A percentile compares a stretch with the other conserved stretches of the same genome.
Evolutionary conservation across 30 jellyfish, hydroid and myxozoan genomes (phyloP).

Genomic region (Catostylus mosaicus): DNA sequence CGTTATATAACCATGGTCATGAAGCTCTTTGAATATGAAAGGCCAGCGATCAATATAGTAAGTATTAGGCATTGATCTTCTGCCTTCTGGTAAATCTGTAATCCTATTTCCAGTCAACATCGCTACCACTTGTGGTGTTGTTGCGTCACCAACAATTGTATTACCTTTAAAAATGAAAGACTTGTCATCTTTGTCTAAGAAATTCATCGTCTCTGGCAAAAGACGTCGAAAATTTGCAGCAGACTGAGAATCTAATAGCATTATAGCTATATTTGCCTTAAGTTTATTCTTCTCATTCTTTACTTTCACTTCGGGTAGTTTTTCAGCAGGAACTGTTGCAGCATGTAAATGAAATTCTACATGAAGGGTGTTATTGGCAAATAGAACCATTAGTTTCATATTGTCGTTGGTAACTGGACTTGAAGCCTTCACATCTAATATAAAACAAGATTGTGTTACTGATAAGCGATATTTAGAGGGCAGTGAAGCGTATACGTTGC

Average conservation of each 20-base stretch:
- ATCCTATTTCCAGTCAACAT: constrained; percentile 54
- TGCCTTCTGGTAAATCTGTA: constrained; percentile 71
- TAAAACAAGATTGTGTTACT: too few relatives aligned
- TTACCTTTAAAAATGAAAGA: constrained; percentile 55
- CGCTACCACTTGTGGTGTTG: constrained; percentile 79
- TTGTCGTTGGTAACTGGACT: constrained; percentile 12
- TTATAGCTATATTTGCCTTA: constrained; percentile 14
- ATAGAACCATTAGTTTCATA: constrained; percentile 18
- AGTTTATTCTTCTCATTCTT: background rate
- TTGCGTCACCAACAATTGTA: constrained; percentile 84
- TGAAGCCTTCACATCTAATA: constrained; percentile 3
- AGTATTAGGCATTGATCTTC: constrained; percentile 40
- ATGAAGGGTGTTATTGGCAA: constrained; percentile 9
- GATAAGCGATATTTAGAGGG: too few relatives aligned
- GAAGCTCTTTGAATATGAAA: constrained; percentile 58
- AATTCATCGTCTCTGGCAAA: constrained; percentile 30
- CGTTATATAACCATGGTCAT: constrained; percentile 59
- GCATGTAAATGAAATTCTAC: constrained; percentile 39
- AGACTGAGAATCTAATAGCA: constrained; percentile 59
- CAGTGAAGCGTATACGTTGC: too few relatives aligned
- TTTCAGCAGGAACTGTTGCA: constrained; percentile 20
- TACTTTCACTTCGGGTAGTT: background rate
- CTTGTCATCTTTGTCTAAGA: background rate
- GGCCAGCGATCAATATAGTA: constrained; percentile 79
- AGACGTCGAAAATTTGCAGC: constrained; percentile 43